A percentile compares a stretch with the other conserved stretches of the same genome.
phyloP scores from a whole-genome alignment of 2,797 vertebrate genomes.

The Prionace glauca region DNA sequence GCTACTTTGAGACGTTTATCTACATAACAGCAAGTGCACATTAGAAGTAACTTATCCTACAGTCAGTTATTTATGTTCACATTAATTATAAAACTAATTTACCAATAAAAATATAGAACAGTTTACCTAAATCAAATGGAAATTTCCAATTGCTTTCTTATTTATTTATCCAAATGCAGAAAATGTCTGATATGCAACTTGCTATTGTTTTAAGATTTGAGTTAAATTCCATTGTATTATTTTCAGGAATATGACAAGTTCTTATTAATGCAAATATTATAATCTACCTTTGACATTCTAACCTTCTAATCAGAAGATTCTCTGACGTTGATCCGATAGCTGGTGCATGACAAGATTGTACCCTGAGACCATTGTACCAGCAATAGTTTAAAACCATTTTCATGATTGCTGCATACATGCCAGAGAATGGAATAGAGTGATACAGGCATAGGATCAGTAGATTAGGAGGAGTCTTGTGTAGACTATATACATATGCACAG shows the following conservation, averaged over 20 bases:
- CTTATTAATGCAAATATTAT: background rate
- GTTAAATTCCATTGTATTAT: background rate
- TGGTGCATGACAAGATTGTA: background rate
- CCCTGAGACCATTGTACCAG: background rate
- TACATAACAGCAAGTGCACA: background rate
- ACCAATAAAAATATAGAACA: background rate
- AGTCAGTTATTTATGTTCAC: background rate
- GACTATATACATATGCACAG: background rate
- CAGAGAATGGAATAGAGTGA: background rate
- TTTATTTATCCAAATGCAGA: background rate
- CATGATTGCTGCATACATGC: background rate
- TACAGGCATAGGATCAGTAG: background rate
- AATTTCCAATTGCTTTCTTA: background rate
- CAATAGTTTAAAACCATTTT: background rate
- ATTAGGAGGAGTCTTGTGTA: background rate
- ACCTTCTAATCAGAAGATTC: background rate
- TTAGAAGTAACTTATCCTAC: background rate
- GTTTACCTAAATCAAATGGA: background rate
- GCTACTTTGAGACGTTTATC: slow-evolving; percentile 56
- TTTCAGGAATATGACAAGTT: background rate
- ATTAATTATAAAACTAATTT: background rate
- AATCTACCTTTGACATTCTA: background rate
- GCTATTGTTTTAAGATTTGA: background rate
- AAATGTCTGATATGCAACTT: background rate
- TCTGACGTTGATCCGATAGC: background rate